Conservation (phyloP, 1,140 invertebrate genomes). For the Drosophila subobscura region DNA sequence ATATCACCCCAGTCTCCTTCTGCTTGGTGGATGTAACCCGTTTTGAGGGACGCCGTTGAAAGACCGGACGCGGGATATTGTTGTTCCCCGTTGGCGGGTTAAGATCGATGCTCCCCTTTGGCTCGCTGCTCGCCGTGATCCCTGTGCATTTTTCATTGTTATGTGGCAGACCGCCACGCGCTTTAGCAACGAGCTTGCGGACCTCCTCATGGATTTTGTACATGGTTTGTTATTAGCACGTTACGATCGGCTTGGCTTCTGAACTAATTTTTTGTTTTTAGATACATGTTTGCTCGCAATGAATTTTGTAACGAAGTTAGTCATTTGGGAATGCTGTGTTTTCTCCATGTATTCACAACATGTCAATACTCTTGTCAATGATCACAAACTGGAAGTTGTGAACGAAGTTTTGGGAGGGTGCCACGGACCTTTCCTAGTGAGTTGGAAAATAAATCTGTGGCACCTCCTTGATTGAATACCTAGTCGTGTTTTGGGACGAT, state of each 20-base stretch:
- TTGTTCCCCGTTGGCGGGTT: conserved; percentile 74
- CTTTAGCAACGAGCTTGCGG: conserved; percentile 93
- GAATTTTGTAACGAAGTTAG: conserved; percentile 25
- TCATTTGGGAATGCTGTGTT: conserved; percentile 17
- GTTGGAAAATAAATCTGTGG: no score
- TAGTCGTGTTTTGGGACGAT: no score
- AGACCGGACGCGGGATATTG: conserved; percentile 84
- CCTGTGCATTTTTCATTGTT: conserved; percentile 84
- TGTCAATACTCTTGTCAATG: no score
- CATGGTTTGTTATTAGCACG: conserved; percentile 84
- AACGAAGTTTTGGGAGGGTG: no score
- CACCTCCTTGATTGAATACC: no score
- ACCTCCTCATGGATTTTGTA: conserved; percentile 93
- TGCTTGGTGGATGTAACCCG: conserved; percentile 73
- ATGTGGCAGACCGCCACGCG: conserved; percentile 87
- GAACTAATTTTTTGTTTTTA: conserved; percentile 10
- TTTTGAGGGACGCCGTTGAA: conserved; percentile 81
- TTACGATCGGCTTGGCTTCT: conserved; percentile 2
- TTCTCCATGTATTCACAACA: neutral
- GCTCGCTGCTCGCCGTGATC: conserved; percentile 74
- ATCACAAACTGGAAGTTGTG: no score
- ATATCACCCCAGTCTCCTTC: conserved; percentile 76
- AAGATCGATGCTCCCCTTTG: conserved; percentile 64
- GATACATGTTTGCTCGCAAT: conserved; percentile 30
- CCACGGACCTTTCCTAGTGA: no score